Base-by-base conservation (phyloP, 2,888 invertebrate genomes). In the Balanococcus diminutus region DNA sequence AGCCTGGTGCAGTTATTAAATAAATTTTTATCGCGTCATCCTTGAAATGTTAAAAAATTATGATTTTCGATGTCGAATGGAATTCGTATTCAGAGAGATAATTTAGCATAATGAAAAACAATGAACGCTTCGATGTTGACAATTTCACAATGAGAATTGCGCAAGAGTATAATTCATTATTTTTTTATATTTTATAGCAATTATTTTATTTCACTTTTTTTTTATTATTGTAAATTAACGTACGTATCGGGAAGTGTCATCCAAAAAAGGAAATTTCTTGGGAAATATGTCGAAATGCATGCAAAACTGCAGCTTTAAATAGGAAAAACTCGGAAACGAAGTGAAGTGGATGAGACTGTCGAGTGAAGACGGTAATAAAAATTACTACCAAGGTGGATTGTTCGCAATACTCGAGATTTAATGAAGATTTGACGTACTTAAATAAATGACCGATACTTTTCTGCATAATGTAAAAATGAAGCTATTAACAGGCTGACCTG, bases 221-320 rank as follows among this genome's bases (percentile, higher is more conserved):
- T 56, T 46, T n/a, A 36, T 36, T 22, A 22, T 22, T 22, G 22
- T 22, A 8, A 56, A 56, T 56, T 56, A 56, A 51, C 51, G 16
- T n/a, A 14, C 22, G 56, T 22, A 56, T 56, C 22, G 56, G 22
- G 56, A 56, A 56, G 56, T 56, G 22, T 56, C 56, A 22, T 19
- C 56, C 56, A 22, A 56, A 56, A 56, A 56, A 56, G 56, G 56
- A 56, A 56, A 56, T 56, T 56, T 56, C 56, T 56, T 56, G 56
- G 56, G 56, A 56, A 56, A 56, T 56, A 22, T 22, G 56, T 56
- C 56, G 56, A 56, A 56, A 56, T 2, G 22, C 19, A 8, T 4
- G 56, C 22, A 9, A 6, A 22, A 14, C 8, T 8, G 56, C 19
- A 8, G 56, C 56, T 56, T 22, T 56, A 56, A 56, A 9, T 56